A percentile compares a stretch with the other conserved stretches of the same genome.
These are phyloP conservation scores for Microhierax caerulescens DNA, from an alignment of 2,797 vertebrate genomes.

Conservation along the genomic window DNA sequence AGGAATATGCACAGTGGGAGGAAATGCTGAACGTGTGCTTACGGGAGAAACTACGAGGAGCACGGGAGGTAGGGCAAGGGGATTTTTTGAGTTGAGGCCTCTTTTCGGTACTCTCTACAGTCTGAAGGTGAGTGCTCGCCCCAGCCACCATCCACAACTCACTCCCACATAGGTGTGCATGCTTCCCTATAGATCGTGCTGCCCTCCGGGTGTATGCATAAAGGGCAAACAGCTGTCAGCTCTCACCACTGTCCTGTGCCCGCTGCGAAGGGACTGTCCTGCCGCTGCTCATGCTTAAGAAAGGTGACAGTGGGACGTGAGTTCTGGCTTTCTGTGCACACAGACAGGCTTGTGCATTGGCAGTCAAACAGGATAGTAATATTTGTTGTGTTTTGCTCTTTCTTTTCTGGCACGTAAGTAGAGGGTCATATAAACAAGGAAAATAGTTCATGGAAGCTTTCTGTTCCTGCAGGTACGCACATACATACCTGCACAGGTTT, in stretches of 20 bases:
- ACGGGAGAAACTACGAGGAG: not conserved
- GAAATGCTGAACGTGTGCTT: not conserved
- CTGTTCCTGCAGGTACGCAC: not conserved
- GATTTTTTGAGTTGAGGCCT: not conserved
- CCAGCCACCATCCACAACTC: not conserved
- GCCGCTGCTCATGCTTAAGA: fast-evolving
- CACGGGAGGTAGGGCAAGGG: fast-evolving
- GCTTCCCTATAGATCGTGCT: not conserved
- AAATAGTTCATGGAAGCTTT: not conserved
- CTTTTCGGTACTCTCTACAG: not conserved
- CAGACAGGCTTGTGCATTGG: fast-evolving
- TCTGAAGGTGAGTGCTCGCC: not conserved
- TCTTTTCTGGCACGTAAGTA: not conserved
- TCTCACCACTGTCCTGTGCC: not conserved
- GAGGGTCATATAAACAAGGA: not conserved
- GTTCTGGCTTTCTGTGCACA: not conserved
- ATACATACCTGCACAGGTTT: not conserved
- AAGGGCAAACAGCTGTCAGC: not conserved
- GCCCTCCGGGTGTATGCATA: fast-evolving
- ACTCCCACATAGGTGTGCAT: fast-evolving
- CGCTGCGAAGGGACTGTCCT: not conserved
- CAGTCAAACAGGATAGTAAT: not conserved
- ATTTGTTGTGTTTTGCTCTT: not conserved
- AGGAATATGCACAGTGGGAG: not conserved
- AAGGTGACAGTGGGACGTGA: not conserved